Evolutionary conservation across 2,888 invertebrate species (phyloP), one percentile per base, ranked within the genome.

Genomic region (Nomada hirtipes): DNA sequence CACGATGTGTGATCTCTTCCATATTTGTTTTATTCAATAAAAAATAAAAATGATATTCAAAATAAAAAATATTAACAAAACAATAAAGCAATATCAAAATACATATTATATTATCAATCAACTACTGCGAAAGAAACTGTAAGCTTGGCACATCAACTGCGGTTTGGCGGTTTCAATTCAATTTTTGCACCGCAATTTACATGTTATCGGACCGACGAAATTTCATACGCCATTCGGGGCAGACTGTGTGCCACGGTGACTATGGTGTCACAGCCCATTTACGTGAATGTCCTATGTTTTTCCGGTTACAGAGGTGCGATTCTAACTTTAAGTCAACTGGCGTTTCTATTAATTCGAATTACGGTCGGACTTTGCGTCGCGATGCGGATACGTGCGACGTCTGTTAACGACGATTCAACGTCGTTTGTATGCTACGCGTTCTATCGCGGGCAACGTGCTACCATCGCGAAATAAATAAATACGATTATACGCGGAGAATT

Each of bases 281-380:
- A 29, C 69, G 72, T 75, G 79, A 79, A 82, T 72, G 75, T 65
- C 82, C 53, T 72, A 44, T 67, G 73, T 55, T 77, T 82, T 79
- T 76, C 73, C 61, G 71, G 82, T 47, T 23, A 36, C 60, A 53
- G 74, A 74, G 76, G 70, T 61, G 71, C 53, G 76, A n/a, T 70
- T 76, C 79, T 76, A 82, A 79, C 60, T 82, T 74, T 55, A 68
- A 78, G 68, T 59, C 77, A 23, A 59, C 61, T 50, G 44, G 55
- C 78, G 70, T 76, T 85, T 77, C 85, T 83, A 86, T 86, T 86
- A 86, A 86, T 85, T 83, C 76, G 60, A 80, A 86, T 83, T 83
- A 85, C 76, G 74, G 59, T 55, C 79, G 68, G 84, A 80, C 84
- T 64, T 84, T 80, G 61, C 73, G 69, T 67, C 70, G 73, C 60